Conservation (phyloP, 2,888 invertebrate species). For the Euphydryas editha region DNA sequence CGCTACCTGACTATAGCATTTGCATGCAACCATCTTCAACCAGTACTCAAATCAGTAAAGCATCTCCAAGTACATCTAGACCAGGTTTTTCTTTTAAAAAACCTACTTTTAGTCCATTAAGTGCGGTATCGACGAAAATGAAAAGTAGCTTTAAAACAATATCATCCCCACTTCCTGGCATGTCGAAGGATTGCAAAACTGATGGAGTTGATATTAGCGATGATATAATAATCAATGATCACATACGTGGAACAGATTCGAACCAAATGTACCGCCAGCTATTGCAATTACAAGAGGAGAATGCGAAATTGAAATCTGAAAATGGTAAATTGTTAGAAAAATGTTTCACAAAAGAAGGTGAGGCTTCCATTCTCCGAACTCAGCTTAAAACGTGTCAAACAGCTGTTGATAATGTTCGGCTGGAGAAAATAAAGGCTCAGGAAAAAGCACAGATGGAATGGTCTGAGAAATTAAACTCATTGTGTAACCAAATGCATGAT, state of each 20-base stretch:
- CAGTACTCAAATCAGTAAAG: constrained; percentile 65
- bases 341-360: constrained; percentile 83
- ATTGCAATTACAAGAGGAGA: constrained; percentile 69
- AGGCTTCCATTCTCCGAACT: constrained; percentile 80
- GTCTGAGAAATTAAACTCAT: constrained; percentile 71
- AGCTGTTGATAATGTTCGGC: constrained; percentile 69
- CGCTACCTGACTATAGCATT: constrained; percentile 67
- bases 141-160: constrained; percentile 69
- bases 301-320: constrained; percentile 70
- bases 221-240: constrained; percentile 65
- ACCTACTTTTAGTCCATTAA: constrained; percentile 54
- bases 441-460: constrained; percentile 79
- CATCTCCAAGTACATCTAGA: constrained; percentile 62
- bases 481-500: constrained; percentile 70
- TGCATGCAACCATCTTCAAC: constrained; percentile 70
- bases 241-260: constrained; percentile 60
- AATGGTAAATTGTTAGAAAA: constrained; percentile 75
- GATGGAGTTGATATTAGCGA: constrained; percentile 52
- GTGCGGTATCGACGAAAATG: constrained; percentile 57
- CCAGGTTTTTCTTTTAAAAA: constrained; percentile 65
- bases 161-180: constrained; percentile 71
- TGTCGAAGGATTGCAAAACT: constrained; percentile 54
- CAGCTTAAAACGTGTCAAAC: constrained; percentile 78
- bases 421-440: constrained; percentile 72
- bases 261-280: constrained; percentile 65